Evolutionary conservation across 2,888 invertebrate genomes (phyloP), one percentile per base, ranked within the genome.

Genomic region (Drosophila gaucha): DNA sequence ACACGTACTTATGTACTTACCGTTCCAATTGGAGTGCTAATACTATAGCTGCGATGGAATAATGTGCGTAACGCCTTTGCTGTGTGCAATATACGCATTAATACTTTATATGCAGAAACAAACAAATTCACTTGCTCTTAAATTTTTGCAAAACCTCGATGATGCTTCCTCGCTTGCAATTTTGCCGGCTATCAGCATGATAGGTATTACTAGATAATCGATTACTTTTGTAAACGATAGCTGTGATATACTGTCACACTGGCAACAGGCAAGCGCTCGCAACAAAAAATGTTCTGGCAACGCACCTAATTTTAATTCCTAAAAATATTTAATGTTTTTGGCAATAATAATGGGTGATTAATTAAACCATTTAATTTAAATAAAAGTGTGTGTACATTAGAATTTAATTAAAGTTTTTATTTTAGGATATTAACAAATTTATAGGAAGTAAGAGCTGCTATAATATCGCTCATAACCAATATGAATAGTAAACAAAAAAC

Each of bases 31-130:
- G 47, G 35, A 16, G 36, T 62, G 33, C 35, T 49, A 28, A 41
- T 22, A 9, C 54, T 65, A 41, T 58, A 62, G 38, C 57, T 71
- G 22, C 78, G 67, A 14, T 50, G 38, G 20, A 84, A 24, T 50
- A 72, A 28, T 20, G 52, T 49, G 18, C 50, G 54, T 51, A 82
- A 18, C 10, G 62, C 56, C 24, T 65, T 73, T 14, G 39, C 51
- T 35, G 63, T 55, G 20, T 63, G 33, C 55, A 82, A 58, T 56
- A 70, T 58, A 49, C 76, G 83, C 88, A 87, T 87, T n/a, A 57
- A 78, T 46, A 39, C 54, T 41, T 6, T 6, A 50, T 9, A 24
- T 1, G 9, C 18, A 24, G 14, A 18, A 50, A n/a, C 8, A 12
- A 58, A 30, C 6, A 20, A 35, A 31, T 16, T n/a, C 18, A 22